A percentile compares a stretch with the other conserved stretches of the same genome.
Evolutionary conservation across 2,113 vertebrate species (phyloP).

Genomic region (Melanerpes aurifrons): DNA sequence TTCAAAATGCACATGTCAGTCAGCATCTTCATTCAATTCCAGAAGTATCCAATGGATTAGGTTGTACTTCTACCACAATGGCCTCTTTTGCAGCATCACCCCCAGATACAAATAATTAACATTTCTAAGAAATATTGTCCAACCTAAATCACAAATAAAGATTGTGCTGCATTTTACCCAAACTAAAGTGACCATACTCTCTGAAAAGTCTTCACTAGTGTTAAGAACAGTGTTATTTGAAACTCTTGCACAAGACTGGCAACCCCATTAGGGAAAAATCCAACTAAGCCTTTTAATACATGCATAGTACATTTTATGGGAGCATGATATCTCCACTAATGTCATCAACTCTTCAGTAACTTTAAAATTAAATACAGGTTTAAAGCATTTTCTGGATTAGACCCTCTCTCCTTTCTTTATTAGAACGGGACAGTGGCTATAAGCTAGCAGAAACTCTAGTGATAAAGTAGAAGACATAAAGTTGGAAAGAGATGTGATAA

Average conservation of each 20-base stretch:
- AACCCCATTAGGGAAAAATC: background rate
- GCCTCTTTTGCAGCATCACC: background rate
- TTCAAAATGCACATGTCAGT: background rate
- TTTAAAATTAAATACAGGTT: conserved; percentile 44
- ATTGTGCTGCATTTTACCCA: background rate
- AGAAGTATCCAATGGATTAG: background rate
- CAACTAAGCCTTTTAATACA: background rate
- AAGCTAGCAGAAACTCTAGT: conserved; percentile 56
- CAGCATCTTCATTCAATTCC: background rate
- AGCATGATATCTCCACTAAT: conserved; percentile 2
- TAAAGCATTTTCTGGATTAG: conserved; percentile 24
- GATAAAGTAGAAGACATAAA: conserved; percentile 70
- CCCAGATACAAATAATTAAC: background rate
- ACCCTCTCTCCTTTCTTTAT: conserved; percentile 50
- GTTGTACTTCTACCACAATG: background rate
- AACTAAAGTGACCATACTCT: background rate
- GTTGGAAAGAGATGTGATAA: conserved; percentile 62
- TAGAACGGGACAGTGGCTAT: conserved; percentile 56
- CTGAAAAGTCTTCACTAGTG: background rate
- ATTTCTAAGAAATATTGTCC: background rate
- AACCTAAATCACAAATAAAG: background rate
- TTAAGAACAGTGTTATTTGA: background rate
- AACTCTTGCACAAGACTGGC: background rate
- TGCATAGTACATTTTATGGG: background rate
- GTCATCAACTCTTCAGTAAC: conserved; percentile 24